A percentile compares a stretch with the other conserved stretches of the same genome.
These are phyloP conservation scores for Pampus argenteus DNA, from an alignment of 2,797 vertebrate genomes.

Conservation along the genomic window DNA sequence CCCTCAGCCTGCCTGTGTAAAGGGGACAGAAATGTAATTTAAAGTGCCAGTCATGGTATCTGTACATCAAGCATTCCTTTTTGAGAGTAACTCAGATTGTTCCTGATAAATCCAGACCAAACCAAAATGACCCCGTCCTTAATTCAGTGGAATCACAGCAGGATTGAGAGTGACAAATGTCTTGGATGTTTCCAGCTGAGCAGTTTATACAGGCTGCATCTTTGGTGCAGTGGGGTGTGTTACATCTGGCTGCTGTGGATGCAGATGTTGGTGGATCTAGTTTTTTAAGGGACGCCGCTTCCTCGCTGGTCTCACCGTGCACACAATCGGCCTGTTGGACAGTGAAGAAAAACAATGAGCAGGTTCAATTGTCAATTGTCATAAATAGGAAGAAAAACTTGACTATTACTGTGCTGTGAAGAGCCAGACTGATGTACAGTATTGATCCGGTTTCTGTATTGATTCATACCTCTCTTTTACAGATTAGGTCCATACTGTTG, in stretches of 20 bases:
- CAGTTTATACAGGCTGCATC: fast-evolving
- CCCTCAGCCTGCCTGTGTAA: conserved; percentile 6
- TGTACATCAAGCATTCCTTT: neutral
- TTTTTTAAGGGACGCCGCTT: neutral
- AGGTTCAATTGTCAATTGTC: too few relatives aligned
- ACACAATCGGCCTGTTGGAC: conserved; percentile 18
- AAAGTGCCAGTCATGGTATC: neutral
- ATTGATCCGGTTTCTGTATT: neutral
- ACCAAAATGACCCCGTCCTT: conserved; percentile 37
- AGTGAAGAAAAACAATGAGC: neutral
- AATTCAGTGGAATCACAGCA: neutral
- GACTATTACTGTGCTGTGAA: neutral
- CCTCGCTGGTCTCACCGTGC: neutral
- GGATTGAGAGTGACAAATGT: neutral
- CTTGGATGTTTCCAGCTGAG: neutral
- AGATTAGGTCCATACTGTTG: neutral
- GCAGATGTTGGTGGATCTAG: neutral
- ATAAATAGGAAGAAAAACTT: too few relatives aligned
- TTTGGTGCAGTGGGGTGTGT: fast-evolving
- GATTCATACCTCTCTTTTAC: conserved; percentile 35
- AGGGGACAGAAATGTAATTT: neutral
- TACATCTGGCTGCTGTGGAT: neutral
- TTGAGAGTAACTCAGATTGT: neutral
- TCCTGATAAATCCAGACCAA: conserved; percentile 58
- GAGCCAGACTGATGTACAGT: neutral